Evolutionary conservation across 2,797 vertebrate species (phyloP), one percentile per base, ranked within the genome.

Genomic region (Acanthurus tractus): DNA sequence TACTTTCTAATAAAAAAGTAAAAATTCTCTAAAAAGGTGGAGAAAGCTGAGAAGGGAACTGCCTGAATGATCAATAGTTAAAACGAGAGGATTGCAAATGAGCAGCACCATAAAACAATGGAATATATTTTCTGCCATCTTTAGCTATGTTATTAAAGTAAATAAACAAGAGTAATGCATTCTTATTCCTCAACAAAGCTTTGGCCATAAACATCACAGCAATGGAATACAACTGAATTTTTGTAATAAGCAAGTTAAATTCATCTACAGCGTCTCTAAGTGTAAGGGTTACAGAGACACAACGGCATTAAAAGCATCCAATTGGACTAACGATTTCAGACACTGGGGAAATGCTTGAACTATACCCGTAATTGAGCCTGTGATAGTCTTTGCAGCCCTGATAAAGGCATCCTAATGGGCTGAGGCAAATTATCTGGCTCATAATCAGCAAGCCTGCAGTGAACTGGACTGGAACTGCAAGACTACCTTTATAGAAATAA

Each of bases 331-430:
- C 55, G 49, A 85, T 85, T 91, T 73, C 18, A 70, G 74, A 83
- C 69, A 45, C 73, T 17, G 69, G 74, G 81, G 83, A 86, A 88
- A 86, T 75, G 59, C 67, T 83, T 81, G 58, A 85, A 84, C 79
- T 78, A 64, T 23, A 82, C 36, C 58, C 53, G 20, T 88, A 89
- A 94, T 91, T 85, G 88, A 85, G 86, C 76, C 69, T 71, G 61
- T 78, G 84, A 88, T 88, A 69, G 86, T 87, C 86, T 90, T 87
- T 81, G 86, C 84, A 87, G 74, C 79, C 63, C 70, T 74, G 83
- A 91, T 88, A 83, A 87, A 90, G 76, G 79, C 79, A 65, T 88
- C 63, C 82, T 85, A 90, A 89, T 83, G 81, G 74, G 68, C 68
- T 74, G 81, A 79, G 71, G 80, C 67, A 86, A 88, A 92, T 86